phyloP scores from a whole-genome alignment of 2,888 invertebrate genomes.

The Pilophorus perplexus region DNA sequence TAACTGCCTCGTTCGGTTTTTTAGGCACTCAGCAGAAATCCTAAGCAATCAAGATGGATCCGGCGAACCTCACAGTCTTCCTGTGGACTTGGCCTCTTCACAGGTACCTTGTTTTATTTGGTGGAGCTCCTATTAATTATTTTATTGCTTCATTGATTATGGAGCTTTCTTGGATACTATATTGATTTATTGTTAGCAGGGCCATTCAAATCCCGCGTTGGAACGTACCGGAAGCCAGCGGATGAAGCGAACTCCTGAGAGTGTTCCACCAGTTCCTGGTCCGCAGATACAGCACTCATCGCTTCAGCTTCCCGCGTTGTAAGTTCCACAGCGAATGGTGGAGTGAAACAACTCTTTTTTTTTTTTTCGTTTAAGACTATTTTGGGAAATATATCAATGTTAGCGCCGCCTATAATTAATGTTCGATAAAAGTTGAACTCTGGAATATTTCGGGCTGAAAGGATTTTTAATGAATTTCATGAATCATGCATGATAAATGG shows the following conservation, averaged over 20 bases:
- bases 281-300: slow-evolving; percentile 52
- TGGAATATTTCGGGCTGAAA: too few species aligned
- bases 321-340: too few species aligned
- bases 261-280: slow-evolving; percentile 53
- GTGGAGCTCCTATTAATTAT: neutral
- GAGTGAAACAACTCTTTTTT: slow-evolving; percentile 8
- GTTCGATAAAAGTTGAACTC: neutral
- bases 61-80: slow-evolving; percentile 21
- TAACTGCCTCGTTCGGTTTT: too few species aligned
- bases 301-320: slow-evolving; percentile 65
- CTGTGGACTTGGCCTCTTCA: slow-evolving; percentile 7
- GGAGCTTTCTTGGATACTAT: neutral
- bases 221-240: slow-evolving; percentile 29
- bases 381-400: neutral
- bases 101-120: slow-evolving; percentile 13
- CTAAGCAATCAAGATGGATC: slow-evolving; percentile 21
- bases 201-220: slow-evolving; percentile 14
- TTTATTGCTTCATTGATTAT: neutral
- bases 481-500: too few species aligned
- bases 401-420: too few species aligned
- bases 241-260: slow-evolving; percentile 12
- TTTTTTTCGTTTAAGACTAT: neutral
- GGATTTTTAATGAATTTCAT: too few species aligned
- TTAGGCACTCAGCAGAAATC: slow-evolving; percentile 33
- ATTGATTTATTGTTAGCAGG: too few species aligned